Conservation (phyloP, 1,140 invertebrate species). For the Euura saliciscinereae region DNA sequence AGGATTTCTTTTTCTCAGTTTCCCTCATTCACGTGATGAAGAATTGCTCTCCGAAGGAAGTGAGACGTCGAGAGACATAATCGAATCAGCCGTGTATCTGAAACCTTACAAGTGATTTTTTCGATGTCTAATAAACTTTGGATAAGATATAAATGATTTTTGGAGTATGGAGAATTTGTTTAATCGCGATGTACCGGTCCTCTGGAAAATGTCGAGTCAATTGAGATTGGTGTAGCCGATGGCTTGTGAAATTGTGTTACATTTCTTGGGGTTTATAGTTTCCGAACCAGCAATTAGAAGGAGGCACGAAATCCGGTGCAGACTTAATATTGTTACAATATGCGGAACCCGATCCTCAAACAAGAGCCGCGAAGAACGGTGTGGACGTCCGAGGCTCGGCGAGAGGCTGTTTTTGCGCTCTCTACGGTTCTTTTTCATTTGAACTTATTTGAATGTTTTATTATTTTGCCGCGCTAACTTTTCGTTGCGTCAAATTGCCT, state of each 20-base stretch:
- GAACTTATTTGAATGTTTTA: neutral
- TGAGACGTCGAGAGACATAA: too few species aligned
- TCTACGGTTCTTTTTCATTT: neutral
- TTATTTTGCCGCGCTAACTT: neutral
- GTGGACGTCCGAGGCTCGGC: neutral
- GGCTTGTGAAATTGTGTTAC: neutral
- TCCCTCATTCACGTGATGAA: too few species aligned
- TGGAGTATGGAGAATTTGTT: too few species aligned
- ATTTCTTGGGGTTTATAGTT: neutral
- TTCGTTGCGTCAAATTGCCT: conserved; percentile 6
- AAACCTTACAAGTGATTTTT: too few species aligned
- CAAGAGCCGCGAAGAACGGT: neutral
- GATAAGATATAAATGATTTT: too few species aligned
- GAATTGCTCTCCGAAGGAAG: too few species aligned
- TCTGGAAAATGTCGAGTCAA: too few species aligned
- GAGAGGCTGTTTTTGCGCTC: neutral
- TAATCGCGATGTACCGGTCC: too few species aligned
- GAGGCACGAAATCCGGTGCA: neutral
- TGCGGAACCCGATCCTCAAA: neutral
- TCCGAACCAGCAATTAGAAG: neutral
- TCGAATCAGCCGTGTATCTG: too few species aligned
- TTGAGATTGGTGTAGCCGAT: too few species aligned
- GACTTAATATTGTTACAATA: neutral
- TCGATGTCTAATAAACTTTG: too few species aligned
- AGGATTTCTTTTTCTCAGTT: too few species aligned